Base-by-base conservation (phyloP, 2,797 vertebrate species). In the Hyperoplus immaculatus region DNA sequence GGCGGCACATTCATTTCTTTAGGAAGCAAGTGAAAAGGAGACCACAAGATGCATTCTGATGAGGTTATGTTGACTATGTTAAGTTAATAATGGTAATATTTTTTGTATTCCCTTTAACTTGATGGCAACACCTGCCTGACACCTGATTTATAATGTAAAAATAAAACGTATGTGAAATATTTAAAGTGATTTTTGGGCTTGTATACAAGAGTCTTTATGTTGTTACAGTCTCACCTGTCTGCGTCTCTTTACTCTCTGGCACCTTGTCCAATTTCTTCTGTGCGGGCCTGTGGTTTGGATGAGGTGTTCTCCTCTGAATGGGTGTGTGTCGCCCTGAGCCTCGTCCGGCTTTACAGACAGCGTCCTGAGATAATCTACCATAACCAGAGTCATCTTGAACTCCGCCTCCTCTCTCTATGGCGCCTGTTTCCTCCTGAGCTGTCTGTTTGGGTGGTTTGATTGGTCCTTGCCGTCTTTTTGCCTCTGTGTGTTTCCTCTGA, bases 181-280 rank as follows among this genome's bases (percentile, higher is more conserved):
- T 50, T 6, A 58, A 58, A 66, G 16, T 3, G 21, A 63, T 21
- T 41, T 47, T 45, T 3, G 51, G 12, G 42, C 51, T 13, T 69
- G 6, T 16, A 6, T 39, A 0, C 36, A 41, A 2, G 13, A 14
- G 46, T 14, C 60, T 5, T 46, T 3, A 49, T 3, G 2, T 8
- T 58, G 21, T 63, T 66, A 5, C 1, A 11, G 55, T 76, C 82
- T 89, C 81, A 99, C 98, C 98, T 89, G 98, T 99, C 81, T 99
- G 98, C 0, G 97, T 98, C 94, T 99, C 98, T 81, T 98, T 98
- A 94, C 95, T 98, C 94, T 97, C 97, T 64, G 97, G 96, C 56
- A 96, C 69, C 70, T 96, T 96, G 58, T 93, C 93, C 80, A 93
- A 94, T 84, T 93, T 97, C 80, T 95, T 95, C 84, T 92, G 96